Conservation (phyloP, 2,888 invertebrate species). For the Limenitis arthemis region DNA sequence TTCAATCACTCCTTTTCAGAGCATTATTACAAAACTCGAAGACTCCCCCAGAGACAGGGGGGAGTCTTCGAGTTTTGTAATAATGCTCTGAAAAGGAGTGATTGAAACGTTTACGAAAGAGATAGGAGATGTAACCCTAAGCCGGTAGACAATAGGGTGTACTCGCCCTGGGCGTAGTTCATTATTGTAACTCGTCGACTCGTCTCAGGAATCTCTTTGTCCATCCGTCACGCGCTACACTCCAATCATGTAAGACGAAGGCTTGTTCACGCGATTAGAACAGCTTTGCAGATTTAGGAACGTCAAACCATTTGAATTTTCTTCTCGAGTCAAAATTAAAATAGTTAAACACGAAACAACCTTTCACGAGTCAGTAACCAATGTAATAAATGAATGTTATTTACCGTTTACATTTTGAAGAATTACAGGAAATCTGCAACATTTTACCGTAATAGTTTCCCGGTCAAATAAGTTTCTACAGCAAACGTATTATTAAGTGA, state of each 20-base stretch:
- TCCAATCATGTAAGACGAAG: too few species aligned
- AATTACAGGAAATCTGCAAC: too few species aligned
- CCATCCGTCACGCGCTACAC: conserved; percentile 41
- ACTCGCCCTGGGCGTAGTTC: conserved; percentile 37
- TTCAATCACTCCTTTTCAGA: conserved; percentile 38
- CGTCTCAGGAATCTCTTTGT: conserved; percentile 44
- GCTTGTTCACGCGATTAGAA: too few species aligned
- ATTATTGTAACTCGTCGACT: conserved; percentile 46
- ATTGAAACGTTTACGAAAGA: conserved; percentile 42
- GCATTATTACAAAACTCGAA: conserved; percentile 19
- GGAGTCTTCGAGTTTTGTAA: conserved; percentile 16
- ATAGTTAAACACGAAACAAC: background rate
- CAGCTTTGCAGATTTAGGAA: conserved; percentile 5
- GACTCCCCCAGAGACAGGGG: conserved; percentile 6
- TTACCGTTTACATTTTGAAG: background rate
- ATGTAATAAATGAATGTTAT: background rate
- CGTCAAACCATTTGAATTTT: conserved; percentile 3
- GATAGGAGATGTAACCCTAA: conserved; percentile 34
- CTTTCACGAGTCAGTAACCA: too few species aligned
- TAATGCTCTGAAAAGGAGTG: conserved; percentile 31
- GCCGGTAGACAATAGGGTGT: conserved; percentile 38
- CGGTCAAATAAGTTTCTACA: background rate
- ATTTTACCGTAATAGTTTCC: background rate
- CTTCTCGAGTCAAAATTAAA: conserved; percentile 1
- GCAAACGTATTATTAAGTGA: conserved; percentile 5